phyloP scores from a whole-genome alignment of 2,113 vertebrate species.

The Nesoenas mayeri region DNA sequence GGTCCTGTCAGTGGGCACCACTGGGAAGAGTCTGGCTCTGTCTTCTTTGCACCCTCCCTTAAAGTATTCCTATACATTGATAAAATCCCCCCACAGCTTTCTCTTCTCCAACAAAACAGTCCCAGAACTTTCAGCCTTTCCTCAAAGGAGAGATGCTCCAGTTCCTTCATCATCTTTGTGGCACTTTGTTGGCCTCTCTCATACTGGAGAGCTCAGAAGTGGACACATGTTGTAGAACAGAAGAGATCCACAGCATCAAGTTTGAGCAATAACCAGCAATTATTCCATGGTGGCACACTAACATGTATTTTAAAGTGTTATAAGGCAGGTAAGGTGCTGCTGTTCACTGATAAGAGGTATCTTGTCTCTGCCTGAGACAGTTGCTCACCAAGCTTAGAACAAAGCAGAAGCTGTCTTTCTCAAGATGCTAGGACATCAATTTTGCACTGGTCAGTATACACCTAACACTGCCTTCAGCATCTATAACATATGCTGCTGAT shows the following conservation, averaged over 20 bases:
- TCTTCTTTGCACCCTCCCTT: neutral
- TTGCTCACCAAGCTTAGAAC: neutral
- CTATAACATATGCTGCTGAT: neutral
- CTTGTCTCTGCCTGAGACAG: neutral
- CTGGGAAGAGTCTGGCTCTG: neutral
- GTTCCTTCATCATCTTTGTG: neutral
- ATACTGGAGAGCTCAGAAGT: neutral
- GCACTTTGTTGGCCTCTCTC: neutral
- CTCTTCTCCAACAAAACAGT: neutral
- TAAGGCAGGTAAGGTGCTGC: neutral
- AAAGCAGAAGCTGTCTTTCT: neutral
- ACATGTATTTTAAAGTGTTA: neutral
- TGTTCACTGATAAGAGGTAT: neutral
- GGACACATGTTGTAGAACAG: neutral
- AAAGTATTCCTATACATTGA: neutral
- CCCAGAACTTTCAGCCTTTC: neutral
- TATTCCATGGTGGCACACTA: neutral
- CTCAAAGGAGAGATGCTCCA: neutral
- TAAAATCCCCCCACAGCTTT: neutral
- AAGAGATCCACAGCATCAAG: neutral
- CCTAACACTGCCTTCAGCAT: neutral
- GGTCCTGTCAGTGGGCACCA: neutral
- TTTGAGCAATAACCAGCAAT: neutral
- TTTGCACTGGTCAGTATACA: neutral
- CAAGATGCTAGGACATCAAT: neutral